Conservation (phyloP, 2,113 vertebrate genomes). For the Calcarius ornatus region DNA sequence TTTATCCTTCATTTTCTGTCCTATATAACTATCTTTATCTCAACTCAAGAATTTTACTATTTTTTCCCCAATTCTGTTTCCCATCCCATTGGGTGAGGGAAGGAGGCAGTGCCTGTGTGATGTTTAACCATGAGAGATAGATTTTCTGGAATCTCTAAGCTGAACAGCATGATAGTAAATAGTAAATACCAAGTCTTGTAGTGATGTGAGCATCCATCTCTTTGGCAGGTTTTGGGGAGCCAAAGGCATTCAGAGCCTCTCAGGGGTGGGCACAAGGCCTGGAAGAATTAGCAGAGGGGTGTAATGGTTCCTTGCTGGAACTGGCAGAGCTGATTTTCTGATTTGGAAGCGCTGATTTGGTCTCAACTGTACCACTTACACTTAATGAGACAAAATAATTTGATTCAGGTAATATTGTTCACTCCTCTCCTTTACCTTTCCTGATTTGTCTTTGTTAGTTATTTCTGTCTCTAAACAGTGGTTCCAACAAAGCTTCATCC, state of each 20-base stretch:
- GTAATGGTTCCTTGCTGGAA: background rate
- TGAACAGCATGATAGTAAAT: background rate
- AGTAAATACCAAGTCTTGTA: rapidly evolving
- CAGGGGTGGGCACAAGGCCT: background rate
- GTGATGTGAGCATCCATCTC: background rate
- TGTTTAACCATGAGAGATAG: background rate
- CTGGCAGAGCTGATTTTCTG: background rate
- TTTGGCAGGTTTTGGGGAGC: background rate
- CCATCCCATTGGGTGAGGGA: background rate
- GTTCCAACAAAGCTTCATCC: background rate
- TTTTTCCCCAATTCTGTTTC: background rate
- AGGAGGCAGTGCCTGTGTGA: background rate
- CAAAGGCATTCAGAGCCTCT: background rate
- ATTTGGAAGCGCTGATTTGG: background rate
- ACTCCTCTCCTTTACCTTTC: background rate
- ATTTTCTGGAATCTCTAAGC: background rate
- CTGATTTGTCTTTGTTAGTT: background rate
- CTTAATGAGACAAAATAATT: background rate
- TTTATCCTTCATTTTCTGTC: background rate
- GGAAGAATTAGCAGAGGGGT: background rate
- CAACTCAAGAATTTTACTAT: background rate
- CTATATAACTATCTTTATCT: background rate
- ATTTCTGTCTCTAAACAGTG: background rate
- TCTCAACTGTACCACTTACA: background rate
- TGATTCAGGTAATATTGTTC: background rate